Base-by-base conservation (phyloP, 1,140 invertebrate species). In the Drosophila kurseongensis region DNA sequence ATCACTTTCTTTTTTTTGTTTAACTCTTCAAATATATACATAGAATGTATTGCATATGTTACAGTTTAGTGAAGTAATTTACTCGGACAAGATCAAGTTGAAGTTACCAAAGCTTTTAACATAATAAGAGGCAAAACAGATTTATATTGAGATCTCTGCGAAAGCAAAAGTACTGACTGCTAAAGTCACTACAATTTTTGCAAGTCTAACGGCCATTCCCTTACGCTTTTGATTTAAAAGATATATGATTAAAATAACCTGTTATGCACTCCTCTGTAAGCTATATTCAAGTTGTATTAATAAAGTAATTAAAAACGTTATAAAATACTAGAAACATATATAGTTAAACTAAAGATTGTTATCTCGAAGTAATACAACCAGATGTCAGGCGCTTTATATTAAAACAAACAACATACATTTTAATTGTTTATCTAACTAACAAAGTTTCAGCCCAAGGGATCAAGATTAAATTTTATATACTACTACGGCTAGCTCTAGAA, bases 141-240 rank as follows among this genome's bases (percentile, higher is more conserved):
- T 62, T 5, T 32, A 50, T 40, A 66, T 16, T 35, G 13, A 60
- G 73, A 75, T 76, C 72, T 77, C 61, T 38, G 41, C 48, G 52
- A 59, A 76, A 42, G 52, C 54, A 58, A 67, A 66, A 45, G 38
- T 27, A 35, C 27, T 35, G 45, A 67, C 58, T 27, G 55, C 27
- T n/a, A 32, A 35, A 18, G 29, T 48, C 45, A 44, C 14, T 12
- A 18, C 14, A 50, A 38, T 52, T 16, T 27, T 14, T 18, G 23
- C 41, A 36, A 36, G 32, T 71, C 50, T 48, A 56, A 36, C 44
- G 65, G 67, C 44, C 67, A 71, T 71, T 71, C 67, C 67, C 13
- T 23, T 48, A 69, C n/a, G 67, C 67, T 71, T 71, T 57, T 71
- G 63, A 71, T 69, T 71, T 68, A 41, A 47, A 18, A 16, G 6